Conservation (phyloP, 2,888 invertebrate species). For the Blastobasis lacticolella region DNA sequence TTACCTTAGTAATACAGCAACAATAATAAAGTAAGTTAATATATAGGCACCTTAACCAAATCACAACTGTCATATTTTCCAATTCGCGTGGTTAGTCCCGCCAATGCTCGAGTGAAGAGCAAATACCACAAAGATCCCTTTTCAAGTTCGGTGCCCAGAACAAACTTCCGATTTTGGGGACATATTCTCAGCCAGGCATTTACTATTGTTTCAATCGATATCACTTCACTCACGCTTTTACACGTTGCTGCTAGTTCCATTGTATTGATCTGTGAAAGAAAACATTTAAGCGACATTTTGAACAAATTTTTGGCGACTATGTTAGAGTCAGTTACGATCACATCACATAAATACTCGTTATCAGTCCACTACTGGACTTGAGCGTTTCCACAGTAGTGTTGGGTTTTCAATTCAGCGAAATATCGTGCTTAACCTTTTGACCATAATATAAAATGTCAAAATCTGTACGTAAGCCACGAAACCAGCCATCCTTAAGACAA, state of each 20-base stretch:
- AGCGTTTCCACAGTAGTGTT: background rate
- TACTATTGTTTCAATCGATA: constrained; percentile 26
- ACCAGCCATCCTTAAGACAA: too few relatives aligned
- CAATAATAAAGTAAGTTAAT: background rate
- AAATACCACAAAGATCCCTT: constrained; percentile 33
- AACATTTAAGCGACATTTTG: background rate
- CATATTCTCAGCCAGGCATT: constrained; percentile 41
- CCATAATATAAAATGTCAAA: too few relatives aligned
- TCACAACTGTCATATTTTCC: constrained; percentile 16
- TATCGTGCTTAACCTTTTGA: background rate
- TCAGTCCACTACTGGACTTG: too few relatives aligned
- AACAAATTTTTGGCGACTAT: too few relatives aligned
- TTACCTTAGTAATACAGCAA: background rate
- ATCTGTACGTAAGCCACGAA: too few relatives aligned
- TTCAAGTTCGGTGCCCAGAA: constrained; percentile 17
- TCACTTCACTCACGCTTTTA: constrained; percentile 22
- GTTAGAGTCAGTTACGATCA: too few relatives aligned
- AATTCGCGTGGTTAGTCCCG: constrained; percentile 23
- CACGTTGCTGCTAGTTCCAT: constrained; percentile 41
- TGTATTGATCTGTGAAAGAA: constrained; percentile 35
- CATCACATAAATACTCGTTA: too few relatives aligned
- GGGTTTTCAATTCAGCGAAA: background rate
- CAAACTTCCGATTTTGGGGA: constrained; percentile 19
- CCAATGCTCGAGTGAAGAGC: constrained; percentile 35
- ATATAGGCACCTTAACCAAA: constrained; percentile 33